Evolutionary conservation across 2,113 vertebrate species (phyloP).

Genomic region (Anser brachyrhynchus): DNA sequence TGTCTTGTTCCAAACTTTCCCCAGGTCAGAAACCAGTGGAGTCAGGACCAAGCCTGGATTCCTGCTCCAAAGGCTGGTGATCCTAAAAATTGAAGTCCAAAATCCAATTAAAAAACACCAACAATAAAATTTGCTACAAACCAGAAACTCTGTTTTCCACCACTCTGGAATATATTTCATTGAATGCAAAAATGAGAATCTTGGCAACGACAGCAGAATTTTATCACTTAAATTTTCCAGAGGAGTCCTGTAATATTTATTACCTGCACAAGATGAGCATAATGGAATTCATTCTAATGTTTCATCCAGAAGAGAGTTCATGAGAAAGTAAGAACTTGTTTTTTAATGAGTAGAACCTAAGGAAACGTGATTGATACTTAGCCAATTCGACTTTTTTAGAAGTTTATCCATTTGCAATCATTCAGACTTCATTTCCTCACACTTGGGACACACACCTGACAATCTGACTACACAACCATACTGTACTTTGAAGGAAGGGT

Average conservation of each 20-base stretch:
- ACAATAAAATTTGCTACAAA: background rate
- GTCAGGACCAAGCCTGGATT: background rate
- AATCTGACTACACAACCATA: background rate
- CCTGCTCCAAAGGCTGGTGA: background rate
- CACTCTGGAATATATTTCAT: background rate
- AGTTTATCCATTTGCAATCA: background rate
- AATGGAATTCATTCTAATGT: background rate
- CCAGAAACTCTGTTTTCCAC: background rate
- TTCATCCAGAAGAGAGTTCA: background rate
- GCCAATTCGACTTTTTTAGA: background rate
- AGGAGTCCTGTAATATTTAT: conserved; percentile 16
- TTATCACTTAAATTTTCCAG: conserved; percentile 21
- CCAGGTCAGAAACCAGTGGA: background rate
- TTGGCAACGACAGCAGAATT: conserved; percentile 9
- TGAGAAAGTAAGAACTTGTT: background rate
- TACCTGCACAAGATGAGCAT: background rate
- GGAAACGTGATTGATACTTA: background rate
- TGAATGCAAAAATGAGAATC: background rate
- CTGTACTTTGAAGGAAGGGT: background rate
- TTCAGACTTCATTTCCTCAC: background rate
- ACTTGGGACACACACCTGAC: background rate
- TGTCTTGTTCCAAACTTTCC: background rate
- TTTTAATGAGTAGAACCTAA: background rate
- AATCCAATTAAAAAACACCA: background rate
- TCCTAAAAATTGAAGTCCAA: background rate